Base-by-base conservation (phyloP, 2,888 invertebrate genomes). In the Metacarcinus magister region DNA sequence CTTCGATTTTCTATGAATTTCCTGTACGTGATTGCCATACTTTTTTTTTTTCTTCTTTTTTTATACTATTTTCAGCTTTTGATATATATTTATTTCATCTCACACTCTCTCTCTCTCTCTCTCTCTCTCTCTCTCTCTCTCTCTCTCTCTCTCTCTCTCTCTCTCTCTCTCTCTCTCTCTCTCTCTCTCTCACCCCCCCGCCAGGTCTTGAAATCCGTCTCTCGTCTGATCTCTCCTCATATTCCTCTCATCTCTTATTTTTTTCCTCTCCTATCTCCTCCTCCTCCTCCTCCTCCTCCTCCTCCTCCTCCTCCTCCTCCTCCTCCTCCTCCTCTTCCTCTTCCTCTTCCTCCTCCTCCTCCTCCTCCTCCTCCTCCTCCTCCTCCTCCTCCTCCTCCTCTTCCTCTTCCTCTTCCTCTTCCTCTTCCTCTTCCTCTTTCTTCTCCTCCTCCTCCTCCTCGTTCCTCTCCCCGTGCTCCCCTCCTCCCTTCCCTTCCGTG, bases 101-200 rank as follows among this genome's bases (percentile, higher is more conserved):
- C 39, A 13, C 28, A 32, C 32, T 60, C 39, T 28, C 13, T n/a
- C 28, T 60, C 19, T 10, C 48, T 60, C 54, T 54, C 5, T 28
- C 48, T 93, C 93, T 19, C 10, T 48, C 48, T 92, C 48, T 92
- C 23, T 32, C 54, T 46, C 48, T 92, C 46, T 46, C 54, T 46
- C 28, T 92, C 10, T 48, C 48, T 92, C 44, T 48, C 48, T 48
- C 92, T 92, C 44, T 48, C 44, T 48, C 46, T 92, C 44, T 44
- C 44, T 92, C 92, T 92, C 44, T 44, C 44, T 48, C 48, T 92
- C 48, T 44, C 44, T 92, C 92, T 92, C 48, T 44, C 44, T 92
- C 46, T 92, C 48, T 44, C 44, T 92, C 48, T 92, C 48, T 44
- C 44, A 44, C 46, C 44, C 48, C 28, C 23, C 28, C 48, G 0